These are phyloP conservation scores for Lymantria monacha DNA, from an alignment of 2,888 invertebrate genomes.

Conservation along the genomic window DNA sequence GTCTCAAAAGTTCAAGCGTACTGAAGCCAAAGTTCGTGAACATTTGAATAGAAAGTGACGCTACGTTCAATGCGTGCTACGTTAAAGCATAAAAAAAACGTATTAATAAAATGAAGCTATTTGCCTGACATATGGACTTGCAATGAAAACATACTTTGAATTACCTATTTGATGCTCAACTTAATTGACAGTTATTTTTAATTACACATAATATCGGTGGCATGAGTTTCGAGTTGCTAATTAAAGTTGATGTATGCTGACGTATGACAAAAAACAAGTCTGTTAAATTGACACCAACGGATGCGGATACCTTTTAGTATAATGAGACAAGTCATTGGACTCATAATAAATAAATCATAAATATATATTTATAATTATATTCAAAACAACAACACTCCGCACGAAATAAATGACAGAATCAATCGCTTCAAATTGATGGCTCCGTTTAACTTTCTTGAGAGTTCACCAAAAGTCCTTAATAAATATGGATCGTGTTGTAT, in stretches of 20 bases:
- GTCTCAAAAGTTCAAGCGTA: too few species aligned
- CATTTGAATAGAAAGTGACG: too few species aligned
- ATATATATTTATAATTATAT: too few species aligned
- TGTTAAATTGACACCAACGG: constrained; percentile 4
- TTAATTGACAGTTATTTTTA: too few species aligned
- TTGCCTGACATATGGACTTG: too few species aligned
- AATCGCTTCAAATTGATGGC: not conserved
- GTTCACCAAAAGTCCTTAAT: constrained; percentile 11
- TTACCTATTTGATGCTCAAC: too few species aligned
- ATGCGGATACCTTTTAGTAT: constrained; percentile 9
- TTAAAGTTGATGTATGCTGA: not conserved
- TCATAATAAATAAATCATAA: not conserved
- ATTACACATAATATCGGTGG: not conserved
- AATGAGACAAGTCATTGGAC: constrained; percentile 16
- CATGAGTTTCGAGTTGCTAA: constrained; percentile 1
- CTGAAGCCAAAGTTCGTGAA: too few species aligned
- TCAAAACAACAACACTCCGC: too few species aligned
- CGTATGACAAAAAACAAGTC: constrained; percentile 10
- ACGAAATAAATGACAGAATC: not conserved
- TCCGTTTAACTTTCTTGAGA: constrained; percentile 17
- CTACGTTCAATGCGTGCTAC: too few species aligned
- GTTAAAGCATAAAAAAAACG: too few species aligned
- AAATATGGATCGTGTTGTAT: constrained; percentile 20
- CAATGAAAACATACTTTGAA: too few species aligned
- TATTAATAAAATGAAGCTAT: too few species aligned